Percentiles rank a stretch among this genome's conserved stretches.
These are phyloP conservation scores for Eulimnadia texana DNA, from an alignment of 1,140 invertebrate genomes.

Conservation along the genomic window DNA sequence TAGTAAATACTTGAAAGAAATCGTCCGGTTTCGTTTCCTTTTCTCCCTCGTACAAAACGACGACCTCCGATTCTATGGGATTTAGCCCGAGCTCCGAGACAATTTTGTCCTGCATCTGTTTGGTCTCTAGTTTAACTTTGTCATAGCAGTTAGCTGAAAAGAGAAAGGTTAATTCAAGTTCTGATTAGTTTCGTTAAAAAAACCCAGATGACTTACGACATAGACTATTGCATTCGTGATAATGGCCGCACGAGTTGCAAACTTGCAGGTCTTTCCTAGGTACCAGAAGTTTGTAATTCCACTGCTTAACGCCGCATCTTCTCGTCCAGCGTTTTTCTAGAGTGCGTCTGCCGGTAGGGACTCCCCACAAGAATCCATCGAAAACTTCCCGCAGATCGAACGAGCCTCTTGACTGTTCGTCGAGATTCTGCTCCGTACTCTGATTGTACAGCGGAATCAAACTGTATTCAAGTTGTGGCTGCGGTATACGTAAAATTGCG, in stretches of 20 bases:
- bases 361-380: constrained; percentile 63
- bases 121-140: constrained; percentile 60
- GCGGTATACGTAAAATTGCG: background rate
- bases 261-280: constrained; percentile 56
- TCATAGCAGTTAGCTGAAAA: constrained; percentile 58
- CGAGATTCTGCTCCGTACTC: background rate
- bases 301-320: constrained; percentile 49
- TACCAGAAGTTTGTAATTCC: constrained; percentile 46
- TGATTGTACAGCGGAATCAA: background rate
- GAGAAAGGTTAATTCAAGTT: constrained; percentile 10
- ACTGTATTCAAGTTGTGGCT: background rate
- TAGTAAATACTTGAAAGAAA: constrained; percentile 28
- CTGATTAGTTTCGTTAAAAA: background rate
- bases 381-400: constrained; percentile 14
- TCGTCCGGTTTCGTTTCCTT: constrained; percentile 31
- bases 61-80: constrained; percentile 65
- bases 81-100: constrained; percentile 46
- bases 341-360: constrained; percentile 57
- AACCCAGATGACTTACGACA: constrained; percentile 48
- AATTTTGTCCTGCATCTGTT: constrained; percentile 57
- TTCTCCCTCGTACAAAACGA: constrained; percentile 70
- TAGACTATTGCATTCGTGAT: constrained; percentile 53
- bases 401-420: background rate
- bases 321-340: constrained; percentile 53
- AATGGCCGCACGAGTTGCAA: constrained; percentile 64